Conservation (phyloP, 2,113 vertebrate species). For the Cyanoramphus novaezelandiae region DNA sequence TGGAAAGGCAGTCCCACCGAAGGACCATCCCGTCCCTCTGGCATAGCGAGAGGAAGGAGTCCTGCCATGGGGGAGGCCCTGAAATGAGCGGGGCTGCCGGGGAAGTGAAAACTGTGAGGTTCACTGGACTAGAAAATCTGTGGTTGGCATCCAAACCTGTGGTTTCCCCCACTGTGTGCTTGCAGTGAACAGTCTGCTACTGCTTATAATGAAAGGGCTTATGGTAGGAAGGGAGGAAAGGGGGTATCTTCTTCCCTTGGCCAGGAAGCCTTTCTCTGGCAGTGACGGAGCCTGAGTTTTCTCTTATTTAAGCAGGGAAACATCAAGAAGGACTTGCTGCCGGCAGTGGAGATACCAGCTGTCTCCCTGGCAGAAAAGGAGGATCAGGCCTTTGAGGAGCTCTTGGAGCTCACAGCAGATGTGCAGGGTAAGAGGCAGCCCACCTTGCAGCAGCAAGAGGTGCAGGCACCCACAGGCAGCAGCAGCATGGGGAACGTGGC, state of each 20-base stretch:
- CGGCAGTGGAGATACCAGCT: background rate
- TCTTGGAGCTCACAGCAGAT: background rate
- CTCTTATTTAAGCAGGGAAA: background rate
- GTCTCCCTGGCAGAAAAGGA: background rate
- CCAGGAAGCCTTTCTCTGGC: background rate
- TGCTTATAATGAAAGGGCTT: background rate
- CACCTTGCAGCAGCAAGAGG: rapidly evolving
- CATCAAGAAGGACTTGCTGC: background rate
- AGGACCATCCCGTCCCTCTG: background rate
- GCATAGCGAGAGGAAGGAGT: background rate
- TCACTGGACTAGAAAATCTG: background rate
- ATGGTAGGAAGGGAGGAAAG: background rate
- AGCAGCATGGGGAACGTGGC: background rate
- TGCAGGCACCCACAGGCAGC: background rate
- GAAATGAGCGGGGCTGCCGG: background rate
- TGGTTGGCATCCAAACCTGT: background rate
- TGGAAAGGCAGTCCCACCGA: background rate
- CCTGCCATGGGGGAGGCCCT: rapidly evolving
- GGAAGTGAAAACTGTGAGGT: background rate
- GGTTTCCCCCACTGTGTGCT: background rate
- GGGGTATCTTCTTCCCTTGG: background rate
- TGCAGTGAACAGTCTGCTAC: background rate
- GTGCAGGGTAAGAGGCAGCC: background rate
- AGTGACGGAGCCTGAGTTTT: background rate
- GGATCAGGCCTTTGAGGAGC: background rate